phyloP scores from a whole-genome alignment of 1,140 invertebrate genomes.

The Papilio helenus region DNA sequence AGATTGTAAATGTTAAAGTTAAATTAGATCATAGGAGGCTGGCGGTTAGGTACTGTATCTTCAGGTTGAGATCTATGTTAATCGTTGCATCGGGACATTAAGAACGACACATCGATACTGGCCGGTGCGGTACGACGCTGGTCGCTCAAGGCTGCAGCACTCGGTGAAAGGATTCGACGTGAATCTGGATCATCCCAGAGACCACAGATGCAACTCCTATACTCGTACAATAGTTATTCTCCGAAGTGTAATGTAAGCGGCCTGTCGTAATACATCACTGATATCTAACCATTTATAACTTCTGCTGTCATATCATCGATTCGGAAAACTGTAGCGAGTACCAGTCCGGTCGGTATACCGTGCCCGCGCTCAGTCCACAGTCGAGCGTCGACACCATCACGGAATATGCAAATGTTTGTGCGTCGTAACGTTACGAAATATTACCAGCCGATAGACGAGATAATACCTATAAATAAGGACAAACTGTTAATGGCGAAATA shows the following conservation, averaged over 20 bases:
- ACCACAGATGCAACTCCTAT: slow-evolving; percentile 47
- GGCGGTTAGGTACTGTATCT: slow-evolving; percentile 60
- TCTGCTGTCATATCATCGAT: slow-evolving; percentile 36
- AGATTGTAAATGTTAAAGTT: slow-evolving; percentile 50
- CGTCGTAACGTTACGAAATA: slow-evolving; percentile 72
- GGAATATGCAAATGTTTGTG: slow-evolving; percentile 79
- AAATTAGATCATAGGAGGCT: slow-evolving; percentile 54
- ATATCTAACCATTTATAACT: slow-evolving; percentile 15
- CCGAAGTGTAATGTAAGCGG: slow-evolving; percentile 7
- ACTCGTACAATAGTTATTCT: slow-evolving; percentile 5
- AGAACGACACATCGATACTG: slow-evolving; percentile 74
- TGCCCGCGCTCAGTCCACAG: slow-evolving; percentile 11
- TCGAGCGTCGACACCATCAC: slow-evolving; percentile 65
- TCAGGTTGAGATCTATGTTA: slow-evolving; percentile 73
- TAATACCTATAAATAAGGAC: slow-evolving; percentile 80
- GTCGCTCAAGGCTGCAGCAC: slow-evolving; percentile 67
- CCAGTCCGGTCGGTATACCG: neutral
- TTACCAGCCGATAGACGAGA: slow-evolving; percentile 72
- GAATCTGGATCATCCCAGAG: slow-evolving; percentile 78
- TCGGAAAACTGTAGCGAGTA: slow-evolving; percentile 32
- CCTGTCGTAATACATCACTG: slow-evolving; percentile 18
- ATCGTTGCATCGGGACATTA: slow-evolving; percentile 72
- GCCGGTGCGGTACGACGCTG: slow-evolving; percentile 61
- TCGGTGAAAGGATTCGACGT: slow-evolving; percentile 72
- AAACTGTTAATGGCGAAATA: slow-evolving; percentile 76